Evolutionary conservation across 1,140 invertebrate genomes (phyloP), one percentile per base, ranked within the genome.

Genomic region (Drosophila simulans): DNA sequence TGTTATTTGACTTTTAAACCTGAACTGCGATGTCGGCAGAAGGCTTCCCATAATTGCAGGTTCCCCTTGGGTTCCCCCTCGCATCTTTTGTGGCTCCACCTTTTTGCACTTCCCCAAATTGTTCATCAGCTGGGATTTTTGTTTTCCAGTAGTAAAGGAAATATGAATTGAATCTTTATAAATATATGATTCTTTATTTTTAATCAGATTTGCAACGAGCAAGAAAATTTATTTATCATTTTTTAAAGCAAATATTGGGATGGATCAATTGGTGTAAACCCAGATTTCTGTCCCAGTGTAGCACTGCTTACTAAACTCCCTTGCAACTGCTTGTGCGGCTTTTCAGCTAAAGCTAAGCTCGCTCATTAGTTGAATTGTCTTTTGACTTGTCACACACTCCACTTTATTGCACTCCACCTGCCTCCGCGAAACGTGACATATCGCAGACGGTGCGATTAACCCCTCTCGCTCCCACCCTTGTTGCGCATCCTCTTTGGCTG

Each of bases 1-100:
- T 86, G 83, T 88, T 86, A 86, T 86, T 86, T 86, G 83, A 78
- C 83, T 88, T 88, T 82, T 68, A 75, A 66, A 74, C 79, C 49
- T 65, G 63, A 49, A 35, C 53, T 35, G 22, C 34, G 40, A 63
- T 17, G 31, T 43, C 20, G 73, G 62, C 34, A 68, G 64, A 40
- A 69, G 66, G 49, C 35, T 34, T 53, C 11, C 40, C 73, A 88
- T 88, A 88, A 86, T 86, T 88, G 83, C 51, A 57, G 78, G 74
- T 77, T 86, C 54, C 39, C 20, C 25, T 31, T 22, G 17, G 39
- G 12, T 39, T 34, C 27, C 34, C 27, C 43, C 42, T 22, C 3
- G 27, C 58, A 22, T 22, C 37, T 13, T 31, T 56, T 56, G 40
- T 17, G 46, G 17, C 17, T 55, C 7, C 49, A 49, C 22, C 35